These are phyloP conservation scores for Nephrotoma flavescens DNA, from an alignment of 2,888 invertebrate species.

Conservation along the genomic window DNA sequence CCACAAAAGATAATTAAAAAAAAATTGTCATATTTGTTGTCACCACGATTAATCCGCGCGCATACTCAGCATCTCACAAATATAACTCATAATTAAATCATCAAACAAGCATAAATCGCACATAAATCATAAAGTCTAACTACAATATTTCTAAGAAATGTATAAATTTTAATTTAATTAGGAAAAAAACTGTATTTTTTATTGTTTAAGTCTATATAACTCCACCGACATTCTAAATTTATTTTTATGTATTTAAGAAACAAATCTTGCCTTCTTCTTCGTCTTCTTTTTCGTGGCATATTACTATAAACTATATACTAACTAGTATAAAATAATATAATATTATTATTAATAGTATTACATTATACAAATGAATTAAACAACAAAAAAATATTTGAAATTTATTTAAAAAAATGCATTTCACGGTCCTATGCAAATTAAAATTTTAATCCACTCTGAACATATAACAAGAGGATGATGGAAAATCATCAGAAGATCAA, in stretches of 20 bases:
- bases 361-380: not conserved
- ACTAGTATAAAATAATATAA: not conserved
- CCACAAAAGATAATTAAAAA: not conserved
- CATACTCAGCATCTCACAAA: not conserved
- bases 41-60: not conserved
- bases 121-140: not conserved
- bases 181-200: not conserved
- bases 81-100: not conserved
- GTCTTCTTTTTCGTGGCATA: not conserved
- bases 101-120: not conserved
- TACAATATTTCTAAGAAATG: not conserved
- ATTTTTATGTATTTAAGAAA: not conserved
- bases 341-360: not conserved
- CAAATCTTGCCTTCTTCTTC: not conserved
- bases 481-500: not conserved
- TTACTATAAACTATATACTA: not conserved
- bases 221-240: not conserved
- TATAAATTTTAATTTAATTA: not conserved
- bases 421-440: not conserved
- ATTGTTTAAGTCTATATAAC: not conserved
- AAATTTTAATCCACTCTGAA: not conserved
- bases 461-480: not conserved
- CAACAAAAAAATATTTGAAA: not conserved
- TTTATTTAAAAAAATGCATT: not conserved
- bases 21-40: not conserved